Evolutionary conservation across 1,140 invertebrate genomes (phyloP).

Genomic region (Orchestia grillus): DNA sequence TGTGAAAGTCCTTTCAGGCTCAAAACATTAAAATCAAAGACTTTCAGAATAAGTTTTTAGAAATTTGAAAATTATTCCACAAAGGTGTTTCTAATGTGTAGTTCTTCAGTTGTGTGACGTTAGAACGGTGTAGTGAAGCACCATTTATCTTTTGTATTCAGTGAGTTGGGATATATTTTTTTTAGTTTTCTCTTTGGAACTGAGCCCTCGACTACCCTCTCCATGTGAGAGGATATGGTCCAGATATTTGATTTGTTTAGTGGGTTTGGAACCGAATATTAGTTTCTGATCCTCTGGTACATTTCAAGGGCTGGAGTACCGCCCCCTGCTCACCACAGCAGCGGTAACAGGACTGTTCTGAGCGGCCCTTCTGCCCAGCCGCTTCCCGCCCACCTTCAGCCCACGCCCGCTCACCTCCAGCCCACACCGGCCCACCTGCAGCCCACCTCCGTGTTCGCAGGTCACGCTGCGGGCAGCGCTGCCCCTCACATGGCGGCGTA

Average conservation of each 20-base stretch:
- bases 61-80: background rate
- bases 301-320: conserved; percentile 80
- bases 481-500: conserved; percentile 65
- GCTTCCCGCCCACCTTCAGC: conserved; percentile 74
- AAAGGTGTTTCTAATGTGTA: background rate
- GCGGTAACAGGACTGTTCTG: conserved; percentile 80
- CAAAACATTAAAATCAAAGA: no score
- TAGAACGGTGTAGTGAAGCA: background rate
- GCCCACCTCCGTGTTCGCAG: conserved; percentile 77
- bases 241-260: no score
- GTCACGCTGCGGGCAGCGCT: conserved; percentile 75
- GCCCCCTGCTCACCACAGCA: conserved; percentile 85
- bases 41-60: no score
- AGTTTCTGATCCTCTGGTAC: background rate
- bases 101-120: background rate
- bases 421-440: conserved; percentile 86
- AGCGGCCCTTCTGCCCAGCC: conserved; percentile 73
- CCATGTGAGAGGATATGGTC: no score
- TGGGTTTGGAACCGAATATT: background rate
- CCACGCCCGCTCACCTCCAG: conserved; percentile 84
- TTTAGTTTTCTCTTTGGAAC: no score
- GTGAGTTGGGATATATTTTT: no score
- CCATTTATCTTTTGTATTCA: background rate
- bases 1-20: no score
- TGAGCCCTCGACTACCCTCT: no score